Base-by-base conservation (phyloP, 2,888 invertebrate species). In the Eristalis arbustorum region DNA sequence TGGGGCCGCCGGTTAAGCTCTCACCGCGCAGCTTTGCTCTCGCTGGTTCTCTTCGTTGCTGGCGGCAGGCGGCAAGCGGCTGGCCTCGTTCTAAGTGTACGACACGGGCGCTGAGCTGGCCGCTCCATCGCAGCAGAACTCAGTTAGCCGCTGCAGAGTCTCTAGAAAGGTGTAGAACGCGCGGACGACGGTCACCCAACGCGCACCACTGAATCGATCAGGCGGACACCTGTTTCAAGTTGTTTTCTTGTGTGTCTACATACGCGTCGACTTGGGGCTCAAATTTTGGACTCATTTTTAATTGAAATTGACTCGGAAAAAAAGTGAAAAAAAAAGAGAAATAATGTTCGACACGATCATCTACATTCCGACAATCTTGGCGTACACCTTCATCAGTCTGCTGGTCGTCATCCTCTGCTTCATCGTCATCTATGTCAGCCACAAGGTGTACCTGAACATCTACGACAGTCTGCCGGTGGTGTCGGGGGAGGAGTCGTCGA, bases 351-450 rank as follows among this genome's bases (percentile, higher is more conserved):
- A 92, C 81, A 90, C 90, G 25, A 89, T 92, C 57, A 89, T 91
- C 81, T 91, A 91, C 84, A 91, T 92, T 87, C 92, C 92, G 68
- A 91, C 91, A 72, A 90, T 92, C 14, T 90, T 92, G 88, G 92
- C 92, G n/a, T 92, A 92, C 84, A 89, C 90, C 40, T 90, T 92
- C 49, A 90, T 92, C 71, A 88, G 90, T 56, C 88, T 92, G 64
- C 90, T 92, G 22, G 88, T 92, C 31, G 89, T 91, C 78, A 92
- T 92, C 74, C 89, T 92, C 73, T 90, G 91, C 88, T 92, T 92
- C 77, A 91, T 92, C 66, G 90, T 92, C 34, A 89, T 92, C 79
- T 92, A 92, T 83, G 90, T 92, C 67, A 91, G 91, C 62, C 92
- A 92, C 66, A 92, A 92, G 88, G 89, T 92, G 72, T 92, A 92